Percentiles rank a stretch among this genome's conserved stretches.
Evolutionary conservation across 2,888 invertebrate species (phyloP).

Genomic region (Torymus texanus): DNA sequence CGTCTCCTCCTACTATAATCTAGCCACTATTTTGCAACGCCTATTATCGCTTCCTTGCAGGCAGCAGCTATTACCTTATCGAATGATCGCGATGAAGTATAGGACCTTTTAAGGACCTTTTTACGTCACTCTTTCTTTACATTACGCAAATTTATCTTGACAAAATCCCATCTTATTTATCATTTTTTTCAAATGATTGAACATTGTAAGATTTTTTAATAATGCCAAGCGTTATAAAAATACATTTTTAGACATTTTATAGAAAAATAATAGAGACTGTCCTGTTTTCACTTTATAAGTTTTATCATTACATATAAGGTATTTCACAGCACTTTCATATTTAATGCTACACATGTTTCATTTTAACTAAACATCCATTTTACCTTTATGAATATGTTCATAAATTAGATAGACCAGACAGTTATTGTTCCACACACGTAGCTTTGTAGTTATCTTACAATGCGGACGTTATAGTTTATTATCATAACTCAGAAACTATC

Average conservation of each 20-base stretch:
- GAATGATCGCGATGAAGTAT: no score
- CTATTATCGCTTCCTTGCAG: not conserved
- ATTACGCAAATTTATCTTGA: not conserved
- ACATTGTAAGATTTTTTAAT: no score
- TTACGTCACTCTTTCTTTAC: not conserved
- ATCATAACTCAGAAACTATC: conserved; percentile 10
- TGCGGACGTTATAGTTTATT: not conserved
- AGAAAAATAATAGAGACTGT: no score
- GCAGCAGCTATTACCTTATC: no score
- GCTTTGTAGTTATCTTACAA: not conserved
- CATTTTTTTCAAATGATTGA: not conserved
- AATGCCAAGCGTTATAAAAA: no score
- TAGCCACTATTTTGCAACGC: conserved; percentile 2
- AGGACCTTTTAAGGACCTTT: not conserved
- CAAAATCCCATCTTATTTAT: not conserved
- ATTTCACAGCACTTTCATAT: no score
- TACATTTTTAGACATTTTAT: no score
- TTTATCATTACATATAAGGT: no score
- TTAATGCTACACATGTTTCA: not conserved
- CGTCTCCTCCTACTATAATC: not conserved
- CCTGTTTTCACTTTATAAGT: no score
- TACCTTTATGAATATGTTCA: not conserved
- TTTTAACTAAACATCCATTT: not conserved
- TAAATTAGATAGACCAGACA: conserved; percentile 13
- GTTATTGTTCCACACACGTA: conserved; percentile 3